A percentile compares a stretch with the other conserved stretches of the same genome.
Evolutionary conservation across 2,797 vertebrate genomes (phyloP).

Genomic region (Coccyzus lansbergi): DNA sequence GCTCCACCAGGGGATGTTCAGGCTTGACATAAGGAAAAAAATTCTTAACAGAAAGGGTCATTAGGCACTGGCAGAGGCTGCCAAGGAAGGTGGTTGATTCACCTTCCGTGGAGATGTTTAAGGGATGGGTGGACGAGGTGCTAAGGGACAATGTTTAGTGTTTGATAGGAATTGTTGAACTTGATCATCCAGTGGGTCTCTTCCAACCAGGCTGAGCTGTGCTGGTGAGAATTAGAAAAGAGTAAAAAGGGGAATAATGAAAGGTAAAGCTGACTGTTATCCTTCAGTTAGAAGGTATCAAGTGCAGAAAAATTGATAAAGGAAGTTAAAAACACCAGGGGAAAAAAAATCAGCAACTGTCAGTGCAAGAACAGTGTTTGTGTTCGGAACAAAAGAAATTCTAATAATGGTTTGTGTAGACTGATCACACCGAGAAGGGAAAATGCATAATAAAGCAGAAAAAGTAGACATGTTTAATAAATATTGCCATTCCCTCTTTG

Average conservation of each 20-base stretch:
- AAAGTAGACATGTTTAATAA: conserved; percentile 66
- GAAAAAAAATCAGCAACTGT: conserved; percentile 43
- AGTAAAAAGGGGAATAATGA: background rate
- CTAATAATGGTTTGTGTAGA: conserved; percentile 69
- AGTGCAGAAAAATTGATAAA: conserved; percentile 53
- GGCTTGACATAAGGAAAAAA: too few relatives aligned
- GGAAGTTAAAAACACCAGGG: conserved; percentile 56
- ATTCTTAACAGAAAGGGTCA: too few relatives aligned
- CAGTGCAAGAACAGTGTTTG: conserved; percentile 48
- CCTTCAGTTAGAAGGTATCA: conserved; percentile 57
- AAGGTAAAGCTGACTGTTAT: conserved; percentile 52
- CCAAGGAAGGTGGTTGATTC: too few relatives aligned
- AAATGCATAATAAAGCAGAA: conserved; percentile 64
- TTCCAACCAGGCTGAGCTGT: too few relatives aligned
- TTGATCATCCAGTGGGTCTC: too few relatives aligned
- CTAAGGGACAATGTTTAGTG: too few relatives aligned
- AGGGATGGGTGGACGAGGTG: too few relatives aligned
- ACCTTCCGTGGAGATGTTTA: too few relatives aligned
- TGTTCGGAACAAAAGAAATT: conserved; percentile 69
- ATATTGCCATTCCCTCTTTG: conserved; percentile 41
- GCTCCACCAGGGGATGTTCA: too few relatives aligned
- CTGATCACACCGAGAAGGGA: conserved; percentile 40
- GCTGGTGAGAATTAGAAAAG: background rate
- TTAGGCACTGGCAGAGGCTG: too few relatives aligned
- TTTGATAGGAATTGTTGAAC: too few relatives aligned